Evolutionary conservation across 2,888 invertebrate species (phyloP), one percentile per base, ranked within the genome.

Genomic region (Apamea monoglypha): DNA sequence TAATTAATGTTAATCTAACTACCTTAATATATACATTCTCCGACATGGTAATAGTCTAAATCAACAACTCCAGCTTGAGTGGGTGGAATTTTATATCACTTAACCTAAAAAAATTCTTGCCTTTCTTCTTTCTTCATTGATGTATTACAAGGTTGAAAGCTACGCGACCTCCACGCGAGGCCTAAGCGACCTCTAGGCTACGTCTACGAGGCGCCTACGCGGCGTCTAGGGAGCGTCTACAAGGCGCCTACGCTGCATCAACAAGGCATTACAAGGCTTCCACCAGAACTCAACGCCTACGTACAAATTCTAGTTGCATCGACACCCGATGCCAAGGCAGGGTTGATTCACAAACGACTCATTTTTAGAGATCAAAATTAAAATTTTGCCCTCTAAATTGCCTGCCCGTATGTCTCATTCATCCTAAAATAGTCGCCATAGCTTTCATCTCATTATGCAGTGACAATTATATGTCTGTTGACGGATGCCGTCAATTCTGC

Each of bases 361-460:
- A n/a, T n/a, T 18, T 21, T n/a, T 25, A 59, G 40, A 44, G 3
- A 32, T 25, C 1, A 29, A 18, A 25, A 29, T 18, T n/a, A 18
- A 67, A 18, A 32, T 14, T 18, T 59, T 53, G 72, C 16, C 12
- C 18, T 56, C 21, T 32, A 12, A 66, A 44, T 53, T 59, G 0
- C 18, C 5, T 0, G 66, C 2, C 91, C 61, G 93, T 95, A 82
- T 93, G 94, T 94, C 86, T 1, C 77, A 40, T 53, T 59, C 76
- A 76, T 85, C 92, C 93, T 81, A 94, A 96, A 96, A 96, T 96
- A 96, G 93, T 93, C 85, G 82, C 91, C 92, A 91, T 92, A 91
- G 94, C 96, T 96, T 96, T 96, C 96, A 96, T 96, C 96, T 96
- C 95, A 94, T 96, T 96, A 95, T 93, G 84, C 91, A 85, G 92